Base-by-base conservation (phyloP, 2,888 invertebrate genomes). In the Drosophila yooni region DNA sequence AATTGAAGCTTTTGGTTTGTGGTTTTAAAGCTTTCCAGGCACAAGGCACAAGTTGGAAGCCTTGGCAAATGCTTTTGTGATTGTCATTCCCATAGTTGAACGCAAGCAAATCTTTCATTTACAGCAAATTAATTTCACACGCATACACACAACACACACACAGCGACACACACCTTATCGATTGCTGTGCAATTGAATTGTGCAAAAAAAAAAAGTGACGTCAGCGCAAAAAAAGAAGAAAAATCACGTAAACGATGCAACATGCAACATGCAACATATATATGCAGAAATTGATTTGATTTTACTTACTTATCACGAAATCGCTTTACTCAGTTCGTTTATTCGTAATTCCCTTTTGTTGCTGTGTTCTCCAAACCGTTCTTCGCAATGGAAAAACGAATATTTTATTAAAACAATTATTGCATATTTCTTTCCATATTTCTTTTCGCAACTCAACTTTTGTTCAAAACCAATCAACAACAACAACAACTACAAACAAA, bases 391-490 rank as follows among this genome's bases (percentile, higher is more conserved):
- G 52, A 57, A 43, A 78, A 53, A 46, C 25, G 8, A 66, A 66
- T 54, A 15, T 62, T 71, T 73, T 59, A 80, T 77, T 78, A 72
- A 81, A 74, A 64, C 27, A n/a, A 31, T 79, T 89, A 71, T 74
- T 75, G 79, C 87, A 79, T 88, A 76, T 81, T 81, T 89, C 86
- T 89, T 89, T 88, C 81, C 79, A 77, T 46, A 46, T 90, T 80
- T 89, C 79, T 82, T 76, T 76, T 74, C 66, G 85, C 64, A 58
- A 65, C 69, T 79, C 84, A 74, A 80, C 71, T 79, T 83, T 89
- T 89, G 88, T 87, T 83, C 67, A 68, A 59, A 81, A 57, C 57
- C 3, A 66, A 64, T 63, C 50, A 66, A 73, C 38, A 59, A 58
- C 38, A 62, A 68, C 62, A 80, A 60, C 59, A 68, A 60, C 31